These are phyloP conservation scores for Stomorhina lunata DNA, from an alignment of 2,888 invertebrate species.

Conservation along the genomic window DNA sequence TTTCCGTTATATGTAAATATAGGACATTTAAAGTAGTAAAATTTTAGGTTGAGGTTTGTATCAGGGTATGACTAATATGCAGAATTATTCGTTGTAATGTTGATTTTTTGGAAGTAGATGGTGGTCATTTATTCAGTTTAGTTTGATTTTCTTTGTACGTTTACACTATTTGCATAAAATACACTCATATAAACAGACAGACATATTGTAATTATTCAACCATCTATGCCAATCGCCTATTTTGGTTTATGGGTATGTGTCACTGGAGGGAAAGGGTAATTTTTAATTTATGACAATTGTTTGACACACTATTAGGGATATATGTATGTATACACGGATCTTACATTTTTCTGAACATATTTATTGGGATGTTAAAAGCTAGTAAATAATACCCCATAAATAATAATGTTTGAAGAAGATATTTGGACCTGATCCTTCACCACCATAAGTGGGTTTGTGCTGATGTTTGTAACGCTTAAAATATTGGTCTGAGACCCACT, in stretches of 20 bases:
- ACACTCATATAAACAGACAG: conserved; percentile 4
- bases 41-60: neutral
- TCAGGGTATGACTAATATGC: conserved; percentile 46
- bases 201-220: conserved; percentile 48
- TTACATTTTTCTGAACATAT: neutral
- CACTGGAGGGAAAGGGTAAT: neutral
- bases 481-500: no score
- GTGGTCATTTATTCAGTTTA: conserved; percentile 41
- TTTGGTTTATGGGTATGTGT: neutral
- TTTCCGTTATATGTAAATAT: no score
- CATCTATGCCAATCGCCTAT: conserved; percentile 10
- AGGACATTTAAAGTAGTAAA: no score
- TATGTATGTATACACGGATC: neutral
- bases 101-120: conserved; percentile 36
- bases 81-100: conserved; percentile 33
- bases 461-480: no score
- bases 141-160: neutral
- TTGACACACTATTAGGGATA: conserved; percentile 30
- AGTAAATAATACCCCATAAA: no score
- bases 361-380: neutral
- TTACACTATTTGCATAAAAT: neutral
- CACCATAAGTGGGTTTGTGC: no score
- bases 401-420: no score
- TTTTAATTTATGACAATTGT: conserved; percentile 55
- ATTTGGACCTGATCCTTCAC: no score